Evolutionary conservation across 2,888 invertebrate species (phyloP), one percentile per base, ranked within the genome.

Genomic region (Epinotia brunnichana): DNA sequence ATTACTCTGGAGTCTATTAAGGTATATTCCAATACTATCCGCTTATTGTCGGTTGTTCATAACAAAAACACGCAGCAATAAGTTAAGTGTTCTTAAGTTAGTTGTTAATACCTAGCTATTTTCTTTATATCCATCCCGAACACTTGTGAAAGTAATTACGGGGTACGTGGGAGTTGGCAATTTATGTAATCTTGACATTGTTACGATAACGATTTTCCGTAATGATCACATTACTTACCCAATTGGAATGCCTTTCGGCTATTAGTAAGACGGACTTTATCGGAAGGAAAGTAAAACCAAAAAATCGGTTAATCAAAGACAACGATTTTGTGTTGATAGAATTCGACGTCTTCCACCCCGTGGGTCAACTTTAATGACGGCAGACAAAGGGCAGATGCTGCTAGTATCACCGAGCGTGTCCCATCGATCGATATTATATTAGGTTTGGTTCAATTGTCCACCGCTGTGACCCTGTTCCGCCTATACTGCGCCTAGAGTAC

Each of bases 401-500:
- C 74, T 74, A 77, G 74, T 76, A 72, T 74, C 64, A 74, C 53
- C 69, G 72, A 72, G 53, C 67, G 73, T 72, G 54, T 68, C 69
- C 73, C 74, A 69, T 75, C 78, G 77, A 79, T 81, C 79, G 77
- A 70, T 76, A 76, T 76, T 76, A 82, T 82, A 83, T 84, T 83
- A 82, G 82, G 78, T 78, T 79, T 77, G 76, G 79, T 79, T 76
- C 76, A 76, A 79, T 77, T 79, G 77, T 76, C 78, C 77, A 75
- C 78, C 75, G 71, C 77, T 76, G 78, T 75, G 77, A 66, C 70
- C 70, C 64, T 61, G 70, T 66, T 69, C 69, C 59, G 68, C 44
- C 69, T 62, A 62, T 56, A 44, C 60, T 70, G 60, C 62, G 62
- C 51, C 57, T 76, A 74, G 72, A 75, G 76, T 76, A 76, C 74